phyloP scores from a whole-genome alignment of 1,140 invertebrate genomes.

The Scaptomyza hsui region DNA sequence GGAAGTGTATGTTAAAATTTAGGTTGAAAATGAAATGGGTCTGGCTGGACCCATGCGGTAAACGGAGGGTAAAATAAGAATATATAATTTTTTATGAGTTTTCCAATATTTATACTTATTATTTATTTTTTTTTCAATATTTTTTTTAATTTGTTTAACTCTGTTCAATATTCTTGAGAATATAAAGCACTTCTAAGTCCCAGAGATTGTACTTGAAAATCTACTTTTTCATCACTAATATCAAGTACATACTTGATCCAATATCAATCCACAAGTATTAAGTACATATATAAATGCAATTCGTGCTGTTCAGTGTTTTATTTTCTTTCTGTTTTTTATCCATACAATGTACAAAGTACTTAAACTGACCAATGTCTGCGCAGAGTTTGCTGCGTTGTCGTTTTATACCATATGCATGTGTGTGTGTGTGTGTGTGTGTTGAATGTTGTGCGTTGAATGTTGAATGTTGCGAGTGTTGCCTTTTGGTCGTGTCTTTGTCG shows the following conservation, averaged over 20 bases:
- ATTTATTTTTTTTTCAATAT: no score
- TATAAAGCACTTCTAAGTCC: no score
- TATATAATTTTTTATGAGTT: no score
- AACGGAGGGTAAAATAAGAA: no score
- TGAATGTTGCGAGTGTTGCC: slow-evolving; percentile 12
- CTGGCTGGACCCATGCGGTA: no score
- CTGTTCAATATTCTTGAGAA: no score
- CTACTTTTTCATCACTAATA: no score
- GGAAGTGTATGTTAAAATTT: no score
- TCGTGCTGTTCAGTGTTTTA: slow-evolving; percentile 11
- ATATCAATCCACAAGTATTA: neutral
- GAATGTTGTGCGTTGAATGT: slow-evolving; percentile 6
- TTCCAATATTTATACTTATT: no score
- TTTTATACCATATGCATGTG: neutral
- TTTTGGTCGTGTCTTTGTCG: slow-evolving; percentile 62
- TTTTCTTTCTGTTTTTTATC: neutral
- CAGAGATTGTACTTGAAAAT: neutral
- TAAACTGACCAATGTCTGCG: slow-evolving; percentile 35
- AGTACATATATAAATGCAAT: neutral
- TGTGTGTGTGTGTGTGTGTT: slow-evolving; percentile 12
- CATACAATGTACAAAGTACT: neutral
- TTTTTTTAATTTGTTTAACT: no score
- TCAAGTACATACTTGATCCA: no score
- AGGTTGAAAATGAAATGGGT: no score
- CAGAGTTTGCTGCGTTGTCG: slow-evolving; percentile 8